Percentiles rank a stretch among this genome's conserved stretches.
Conservation (phyloP, 2,797 vertebrate species). For the Gambusia yucatana region DNA sequence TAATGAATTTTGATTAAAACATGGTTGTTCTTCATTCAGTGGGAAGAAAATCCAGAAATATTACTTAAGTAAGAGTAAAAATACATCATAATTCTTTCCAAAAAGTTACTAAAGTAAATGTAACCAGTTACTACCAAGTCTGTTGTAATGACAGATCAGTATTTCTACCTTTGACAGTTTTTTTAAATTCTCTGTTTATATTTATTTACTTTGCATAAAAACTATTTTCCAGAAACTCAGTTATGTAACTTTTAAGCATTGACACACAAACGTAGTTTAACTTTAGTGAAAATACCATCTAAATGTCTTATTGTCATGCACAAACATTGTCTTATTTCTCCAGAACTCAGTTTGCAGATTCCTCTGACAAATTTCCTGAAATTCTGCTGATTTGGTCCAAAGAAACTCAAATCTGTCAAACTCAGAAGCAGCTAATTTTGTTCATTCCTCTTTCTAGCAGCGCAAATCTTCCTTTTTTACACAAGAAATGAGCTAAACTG, state of each 20-base stretch:
- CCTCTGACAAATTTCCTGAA: not conserved
- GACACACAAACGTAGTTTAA: not conserved
- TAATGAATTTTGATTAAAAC: too few species aligned
- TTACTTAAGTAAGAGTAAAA: too few species aligned
- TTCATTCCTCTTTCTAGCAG: not conserved
- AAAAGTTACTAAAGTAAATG: too few species aligned
- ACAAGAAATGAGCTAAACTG: not conserved
- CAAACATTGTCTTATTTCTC: not conserved
- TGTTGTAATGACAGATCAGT: not conserved
- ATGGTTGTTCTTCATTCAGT: too few species aligned
- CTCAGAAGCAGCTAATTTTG: conserved; percentile 4
- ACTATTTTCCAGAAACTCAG: not conserved
- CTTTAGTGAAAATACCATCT: not conserved
- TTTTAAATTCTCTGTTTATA: not conserved
- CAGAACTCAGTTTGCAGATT: not conserved
- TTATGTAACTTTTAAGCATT: not conserved
- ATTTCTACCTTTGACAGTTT: not conserved
- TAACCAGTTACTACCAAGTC: too few species aligned
- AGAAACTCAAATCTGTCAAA: not conserved
- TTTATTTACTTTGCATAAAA: not conserved
- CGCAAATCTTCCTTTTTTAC: not conserved
- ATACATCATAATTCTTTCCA: too few species aligned
- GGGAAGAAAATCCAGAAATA: too few species aligned
- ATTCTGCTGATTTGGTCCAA: not conserved
- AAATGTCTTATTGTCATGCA: too few species aligned